Conservation (phyloP, 2,113 vertebrate species). For the Scopus umbretta region DNA sequence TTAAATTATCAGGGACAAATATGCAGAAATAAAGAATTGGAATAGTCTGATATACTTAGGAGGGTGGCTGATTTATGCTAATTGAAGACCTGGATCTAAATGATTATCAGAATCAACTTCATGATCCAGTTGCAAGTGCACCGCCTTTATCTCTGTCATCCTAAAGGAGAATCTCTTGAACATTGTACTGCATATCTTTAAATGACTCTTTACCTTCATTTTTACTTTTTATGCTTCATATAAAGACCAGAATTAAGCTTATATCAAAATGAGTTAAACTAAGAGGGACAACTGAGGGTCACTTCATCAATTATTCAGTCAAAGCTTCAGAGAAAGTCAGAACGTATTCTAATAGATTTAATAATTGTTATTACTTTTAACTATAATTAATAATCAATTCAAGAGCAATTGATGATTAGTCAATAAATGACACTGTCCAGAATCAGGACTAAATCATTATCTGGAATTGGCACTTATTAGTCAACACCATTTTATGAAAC, state of each 20-base stretch:
- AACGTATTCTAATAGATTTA: neutral
- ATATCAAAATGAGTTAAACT: neutral
- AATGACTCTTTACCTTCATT: neutral
- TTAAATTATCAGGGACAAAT: neutral
- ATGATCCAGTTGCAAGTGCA: neutral
- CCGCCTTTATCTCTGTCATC: neutral
- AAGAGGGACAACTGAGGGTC: neutral
- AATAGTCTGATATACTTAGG: neutral
- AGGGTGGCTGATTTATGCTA: neutral
- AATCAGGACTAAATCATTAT: neutral
- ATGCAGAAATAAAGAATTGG: neutral
- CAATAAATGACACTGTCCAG: neutral
- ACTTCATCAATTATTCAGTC: accelerated
- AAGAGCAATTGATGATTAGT: neutral
- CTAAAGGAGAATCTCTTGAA: neutral
- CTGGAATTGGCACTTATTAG: neutral
- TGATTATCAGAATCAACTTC: neutral
- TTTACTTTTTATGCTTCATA: neutral
- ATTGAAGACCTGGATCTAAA: neutral
- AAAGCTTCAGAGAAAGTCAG: neutral
- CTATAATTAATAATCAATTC: neutral
- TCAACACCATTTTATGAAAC: neutral
- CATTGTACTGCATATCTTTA: neutral
- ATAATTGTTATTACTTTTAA: neutral
- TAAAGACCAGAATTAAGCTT: neutral